Conservation (phyloP, 2,113 vertebrate genomes). For the Vulpes lagopus region DNA sequence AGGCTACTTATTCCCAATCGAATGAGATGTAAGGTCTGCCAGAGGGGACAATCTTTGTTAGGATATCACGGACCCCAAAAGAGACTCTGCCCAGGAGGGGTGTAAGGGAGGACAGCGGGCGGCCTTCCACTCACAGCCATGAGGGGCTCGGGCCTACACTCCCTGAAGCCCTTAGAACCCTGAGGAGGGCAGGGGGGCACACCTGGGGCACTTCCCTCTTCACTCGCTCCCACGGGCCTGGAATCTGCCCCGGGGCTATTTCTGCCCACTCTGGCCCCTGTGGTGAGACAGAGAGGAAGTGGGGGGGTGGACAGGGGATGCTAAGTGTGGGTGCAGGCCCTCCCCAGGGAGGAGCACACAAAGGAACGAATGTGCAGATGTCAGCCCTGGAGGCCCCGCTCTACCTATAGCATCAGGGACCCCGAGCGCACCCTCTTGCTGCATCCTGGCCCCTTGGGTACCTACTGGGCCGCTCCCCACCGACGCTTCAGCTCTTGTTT, state of each 20-base stretch:
- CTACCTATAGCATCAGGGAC: neutral
- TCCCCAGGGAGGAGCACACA: neutral
- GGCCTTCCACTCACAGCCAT: neutral
- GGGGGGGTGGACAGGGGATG: neutral
- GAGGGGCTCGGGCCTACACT: too few relatives aligned
- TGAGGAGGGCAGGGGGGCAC: neutral
- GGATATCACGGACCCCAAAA: neutral
- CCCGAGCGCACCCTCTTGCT: neutral
- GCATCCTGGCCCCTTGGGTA: accelerated
- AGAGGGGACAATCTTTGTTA: neutral
- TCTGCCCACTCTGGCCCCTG: neutral
- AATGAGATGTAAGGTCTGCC: neutral
- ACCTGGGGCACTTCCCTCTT: neutral
- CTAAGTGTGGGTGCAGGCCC: neutral
- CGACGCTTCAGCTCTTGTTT: too few relatives aligned
- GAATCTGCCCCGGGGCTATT: neutral
- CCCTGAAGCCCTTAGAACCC: too few relatives aligned
- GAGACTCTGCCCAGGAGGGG: neutral
- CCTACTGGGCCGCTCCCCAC: neutral
- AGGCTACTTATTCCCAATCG: neutral
- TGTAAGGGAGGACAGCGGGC: neutral
- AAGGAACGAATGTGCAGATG: accelerated
- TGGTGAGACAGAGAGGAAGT: constrained; percentile 27
- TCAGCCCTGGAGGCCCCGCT: too few relatives aligned
- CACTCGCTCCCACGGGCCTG: accelerated